phyloP scores from a whole-genome alignment of 2,888 invertebrate species.

The Mystacides longicornis region DNA sequence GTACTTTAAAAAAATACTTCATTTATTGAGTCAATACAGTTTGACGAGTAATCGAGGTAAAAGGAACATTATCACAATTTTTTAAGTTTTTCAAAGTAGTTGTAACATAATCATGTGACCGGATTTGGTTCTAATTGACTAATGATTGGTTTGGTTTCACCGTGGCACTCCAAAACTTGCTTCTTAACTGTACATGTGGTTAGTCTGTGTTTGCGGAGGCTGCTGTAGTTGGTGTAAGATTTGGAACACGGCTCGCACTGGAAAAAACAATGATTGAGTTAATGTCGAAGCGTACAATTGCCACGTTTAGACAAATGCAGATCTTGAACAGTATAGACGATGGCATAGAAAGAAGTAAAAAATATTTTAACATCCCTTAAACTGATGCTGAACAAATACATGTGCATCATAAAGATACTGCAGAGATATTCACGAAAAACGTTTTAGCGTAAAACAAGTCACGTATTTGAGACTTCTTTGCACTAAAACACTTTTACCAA shows the following conservation, averaged over 20 bases:
- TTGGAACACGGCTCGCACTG: slow-evolving; percentile 35
- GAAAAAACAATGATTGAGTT: slow-evolving; percentile 6
- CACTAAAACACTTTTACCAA: too few relatives aligned
- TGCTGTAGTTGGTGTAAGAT: slow-evolving; percentile 35
- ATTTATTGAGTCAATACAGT: too few relatives aligned
- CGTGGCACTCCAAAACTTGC: too few relatives aligned
- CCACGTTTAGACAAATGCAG: neutral
- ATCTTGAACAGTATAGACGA: neutral
- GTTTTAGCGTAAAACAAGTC: neutral
- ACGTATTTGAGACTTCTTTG: too few relatives aligned
- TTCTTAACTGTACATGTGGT: slow-evolving; percentile 9
- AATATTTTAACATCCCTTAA: neutral
- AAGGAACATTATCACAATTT: too few relatives aligned
- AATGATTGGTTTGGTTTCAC: too few relatives aligned
- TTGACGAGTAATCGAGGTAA: too few relatives aligned
- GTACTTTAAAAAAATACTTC: too few relatives aligned
- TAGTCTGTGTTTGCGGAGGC: slow-evolving; percentile 34
- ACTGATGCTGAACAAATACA: neutral
- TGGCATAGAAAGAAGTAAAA: neutral
- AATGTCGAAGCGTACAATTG: neutral
- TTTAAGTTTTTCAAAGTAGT: too few relatives aligned
- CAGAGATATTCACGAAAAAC: neutral
- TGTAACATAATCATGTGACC: too few relatives aligned
- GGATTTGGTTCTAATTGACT: too few relatives aligned
- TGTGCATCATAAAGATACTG: too few relatives aligned